Evolutionary conservation across 2,113 vertebrate genomes (phyloP), one percentile per base, ranked within the genome.

Genomic region (Cranoglanis bouderius): DNA sequence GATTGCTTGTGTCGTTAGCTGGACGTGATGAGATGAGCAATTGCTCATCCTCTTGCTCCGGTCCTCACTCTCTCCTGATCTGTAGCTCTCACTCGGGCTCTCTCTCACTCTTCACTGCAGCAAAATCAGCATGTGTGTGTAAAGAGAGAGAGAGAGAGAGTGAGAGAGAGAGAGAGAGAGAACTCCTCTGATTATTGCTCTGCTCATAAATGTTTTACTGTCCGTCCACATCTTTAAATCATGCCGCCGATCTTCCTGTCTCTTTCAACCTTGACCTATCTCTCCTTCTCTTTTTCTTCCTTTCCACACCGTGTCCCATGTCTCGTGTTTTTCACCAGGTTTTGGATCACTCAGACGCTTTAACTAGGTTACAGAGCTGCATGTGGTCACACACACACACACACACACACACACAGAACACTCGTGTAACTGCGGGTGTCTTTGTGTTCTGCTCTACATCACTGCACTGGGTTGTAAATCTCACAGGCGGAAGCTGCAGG

Each of bases 101-200:
- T 72, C 88, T 55, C 74, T 46, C n/a, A n/a, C 86, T 82, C 85
- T 70, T 80, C 81, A 94, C 94, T 96, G 95, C 95, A 95, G 95
- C 93, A 94, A 93, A 95, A 94, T 94, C 93, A 92, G 85, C 65
- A 72, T 78, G 74, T 63, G 83, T 61, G 83, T 77, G 46, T 57
- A 21, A 4, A 2, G 59, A 7, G 59, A 29, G 16, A 4, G 82
- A 12, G 75, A 2, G 75, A 29, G 75, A 49, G 75, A 49, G 46
- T 6, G 46, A 29, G 46, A 49, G n/a, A 14, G 35, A 16, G 57
- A 46, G 82, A 19, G 40, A 65, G 40, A 46, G 40, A 21, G 26
- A 46, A 91, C 70, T 6, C 46, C 84, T 77, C 70, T 85, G 92
- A 94, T 93, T 91, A 92, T 84, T 92, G 90, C 91, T 94, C 89